These are phyloP conservation scores for Netelia melanura DNA, from an alignment of 2,888 invertebrate species.

Conservation along the genomic window DNA sequence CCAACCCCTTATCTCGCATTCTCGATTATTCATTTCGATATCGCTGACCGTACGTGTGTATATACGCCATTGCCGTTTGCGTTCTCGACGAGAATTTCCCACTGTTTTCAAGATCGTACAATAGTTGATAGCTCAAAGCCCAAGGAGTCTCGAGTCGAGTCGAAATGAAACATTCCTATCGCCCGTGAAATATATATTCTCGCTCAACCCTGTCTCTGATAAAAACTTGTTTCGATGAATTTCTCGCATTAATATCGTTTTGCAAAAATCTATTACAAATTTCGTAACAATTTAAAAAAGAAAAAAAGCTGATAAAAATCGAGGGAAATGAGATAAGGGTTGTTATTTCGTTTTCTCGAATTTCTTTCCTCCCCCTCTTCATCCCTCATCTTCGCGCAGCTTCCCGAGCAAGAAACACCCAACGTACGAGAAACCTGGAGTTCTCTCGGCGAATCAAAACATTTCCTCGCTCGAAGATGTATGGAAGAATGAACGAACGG, in stretches of 20 bases:
- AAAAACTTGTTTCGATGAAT: no score
- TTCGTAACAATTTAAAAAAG: no score
- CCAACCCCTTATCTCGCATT: constrained; percentile 51
- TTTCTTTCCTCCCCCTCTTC: constrained; percentile 24
- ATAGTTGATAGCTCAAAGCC: neutral
- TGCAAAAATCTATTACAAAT: no score
- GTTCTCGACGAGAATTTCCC: constrained; percentile 24
- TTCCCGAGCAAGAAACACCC: constrained; percentile 44
- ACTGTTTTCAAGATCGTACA: neutral
- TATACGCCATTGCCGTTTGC: neutral
- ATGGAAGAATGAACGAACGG: constrained; percentile 42
- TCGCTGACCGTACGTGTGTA: neutral
- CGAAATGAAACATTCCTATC: neutral
- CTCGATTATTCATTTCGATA: constrained; percentile 54
- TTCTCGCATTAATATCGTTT: no score
- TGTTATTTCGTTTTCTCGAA: neutral
- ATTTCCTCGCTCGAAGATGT: constrained; percentile 49
- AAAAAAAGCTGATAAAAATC: neutral
- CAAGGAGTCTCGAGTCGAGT: neutral
- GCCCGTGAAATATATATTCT: no score
- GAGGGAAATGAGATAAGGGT: no score
- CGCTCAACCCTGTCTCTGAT: no score
- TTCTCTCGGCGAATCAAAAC: constrained; percentile 65
- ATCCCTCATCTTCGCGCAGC: neutral
- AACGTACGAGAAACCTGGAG: constrained; percentile 58